Conservation (phyloP, 2,113 vertebrate species). For the Podiceps cristatus region DNA sequence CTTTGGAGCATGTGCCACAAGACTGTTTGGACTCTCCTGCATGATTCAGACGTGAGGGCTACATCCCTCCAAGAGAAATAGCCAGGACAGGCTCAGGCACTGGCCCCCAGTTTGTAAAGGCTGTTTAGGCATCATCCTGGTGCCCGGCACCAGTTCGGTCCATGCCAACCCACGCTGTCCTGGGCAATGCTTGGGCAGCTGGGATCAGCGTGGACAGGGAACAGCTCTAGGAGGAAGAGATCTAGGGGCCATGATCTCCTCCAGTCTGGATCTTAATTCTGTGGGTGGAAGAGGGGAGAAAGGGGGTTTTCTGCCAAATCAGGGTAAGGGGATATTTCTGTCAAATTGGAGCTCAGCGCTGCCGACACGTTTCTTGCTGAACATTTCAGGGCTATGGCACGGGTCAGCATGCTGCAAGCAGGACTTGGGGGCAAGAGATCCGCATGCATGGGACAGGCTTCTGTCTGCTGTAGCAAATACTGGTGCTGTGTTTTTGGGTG, state of each 20-base stretch:
- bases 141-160: background rate
- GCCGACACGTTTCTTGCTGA: fast-evolving
- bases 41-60: background rate
- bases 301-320: background rate
- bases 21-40: background rate
- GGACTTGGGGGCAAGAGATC: background rate
- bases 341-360: background rate
- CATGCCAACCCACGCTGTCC: background rate
- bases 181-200: background rate
- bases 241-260: background rate
- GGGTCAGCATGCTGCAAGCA: background rate
- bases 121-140: background rate
- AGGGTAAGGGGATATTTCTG: background rate
- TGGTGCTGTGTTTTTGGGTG: background rate
- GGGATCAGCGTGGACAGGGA: background rate
- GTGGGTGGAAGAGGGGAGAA: background rate
- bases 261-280: background rate
- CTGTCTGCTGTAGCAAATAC: background rate
- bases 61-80: background rate
- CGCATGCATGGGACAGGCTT: background rate
- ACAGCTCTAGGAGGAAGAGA: background rate
- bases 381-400: background rate
- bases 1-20: background rate
- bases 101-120: background rate
- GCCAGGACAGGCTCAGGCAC: background rate